Evolutionary conservation across 2,797 vertebrate genomes (phyloP).

Genomic region (Labroides dimidiatus): DNA sequence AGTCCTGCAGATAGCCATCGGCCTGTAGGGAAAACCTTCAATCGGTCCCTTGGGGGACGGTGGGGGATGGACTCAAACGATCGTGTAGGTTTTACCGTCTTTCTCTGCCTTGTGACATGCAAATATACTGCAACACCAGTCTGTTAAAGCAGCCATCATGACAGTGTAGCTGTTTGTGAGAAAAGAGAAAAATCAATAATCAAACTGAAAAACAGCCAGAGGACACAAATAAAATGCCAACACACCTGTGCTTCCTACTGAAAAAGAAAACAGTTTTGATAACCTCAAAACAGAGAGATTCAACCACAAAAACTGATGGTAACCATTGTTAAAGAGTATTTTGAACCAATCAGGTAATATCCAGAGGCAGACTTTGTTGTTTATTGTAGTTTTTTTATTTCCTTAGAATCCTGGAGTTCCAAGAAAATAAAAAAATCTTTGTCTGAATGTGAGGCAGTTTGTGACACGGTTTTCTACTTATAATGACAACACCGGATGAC

Average conservation of each 20-base stretch:
- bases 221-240: slow-evolving; percentile 3
- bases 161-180: background rate
- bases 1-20: slow-evolving; percentile 54
- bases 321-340: background rate
- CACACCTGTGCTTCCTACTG: background rate
- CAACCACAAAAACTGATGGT: background rate
- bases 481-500: too few relatives aligned
- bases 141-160: slow-evolving; percentile 27
- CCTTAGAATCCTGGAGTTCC: too few relatives aligned
- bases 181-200: slow-evolving; percentile 42
- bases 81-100: slow-evolving; percentile 29
- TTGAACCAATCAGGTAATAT: background rate
- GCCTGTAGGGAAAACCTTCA: slow-evolving; percentile 41
- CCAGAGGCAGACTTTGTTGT: too few relatives aligned
- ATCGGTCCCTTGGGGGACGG: slow-evolving; percentile 40
- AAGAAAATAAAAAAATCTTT: too few relatives aligned
- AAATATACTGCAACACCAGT: slow-evolving; percentile 14
- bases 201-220: slow-evolving; percentile 15
- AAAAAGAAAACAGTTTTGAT: slow-evolving; percentile 3
- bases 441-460: too few relatives aligned
- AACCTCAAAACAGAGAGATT: background rate
- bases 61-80: slow-evolving; percentile 31
- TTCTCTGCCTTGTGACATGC: slow-evolving; percentile 32
- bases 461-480: too few relatives aligned
- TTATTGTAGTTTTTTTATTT: too few relatives aligned